Base-by-base conservation (phyloP, 2,888 invertebrate species). In the Cheilosia pagana region DNA sequence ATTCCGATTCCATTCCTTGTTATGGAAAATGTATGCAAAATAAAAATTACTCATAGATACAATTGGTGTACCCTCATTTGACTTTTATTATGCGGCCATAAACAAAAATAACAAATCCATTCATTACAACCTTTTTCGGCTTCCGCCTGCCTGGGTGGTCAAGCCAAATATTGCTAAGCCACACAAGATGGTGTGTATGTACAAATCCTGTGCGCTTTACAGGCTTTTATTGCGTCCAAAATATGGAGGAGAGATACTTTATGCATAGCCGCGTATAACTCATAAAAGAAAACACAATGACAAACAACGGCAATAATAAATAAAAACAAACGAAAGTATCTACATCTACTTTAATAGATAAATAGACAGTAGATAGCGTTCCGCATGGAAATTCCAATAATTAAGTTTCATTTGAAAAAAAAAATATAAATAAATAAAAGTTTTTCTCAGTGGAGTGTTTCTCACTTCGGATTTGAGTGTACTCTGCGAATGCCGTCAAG, bases 331-430 rank as follows among this genome's bases (percentile, higher is more conserved):
- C 5, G 16, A 52, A 57, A 59, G 57, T 53, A 41, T 43, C 43
- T 52, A 48, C 14, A 45, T 45, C 45, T 45, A 19, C 31, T 43
- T 62, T 35, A 50, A 81, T 74, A 79, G 65, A 82, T 65, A 71
- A 74, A 78, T 57, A 50, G 63, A 75, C 67, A 63, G 35, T 41
- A 70, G 72, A 83, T 57, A 74, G 25, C 60, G 60, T 41, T 70
- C 35, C 68, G 70, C 79, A 85, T 70, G 65, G 65, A 85, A 85
- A 75, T 63, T 39, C 74, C 65, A 39, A 48, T 81, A 74, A 85
- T 62, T 81, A 81, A 83, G 28, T 72, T 62, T 67, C 48, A 63
- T 59, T 67, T 60, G 53, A 28, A 45, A 45, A 45, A 7, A 0
- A 19, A 19, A 16, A 45, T 0, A 45, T 8, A 53, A 31, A 68